Base-by-base conservation (phyloP, 2,888 invertebrate species). In the Incurvaria masculella region DNA sequence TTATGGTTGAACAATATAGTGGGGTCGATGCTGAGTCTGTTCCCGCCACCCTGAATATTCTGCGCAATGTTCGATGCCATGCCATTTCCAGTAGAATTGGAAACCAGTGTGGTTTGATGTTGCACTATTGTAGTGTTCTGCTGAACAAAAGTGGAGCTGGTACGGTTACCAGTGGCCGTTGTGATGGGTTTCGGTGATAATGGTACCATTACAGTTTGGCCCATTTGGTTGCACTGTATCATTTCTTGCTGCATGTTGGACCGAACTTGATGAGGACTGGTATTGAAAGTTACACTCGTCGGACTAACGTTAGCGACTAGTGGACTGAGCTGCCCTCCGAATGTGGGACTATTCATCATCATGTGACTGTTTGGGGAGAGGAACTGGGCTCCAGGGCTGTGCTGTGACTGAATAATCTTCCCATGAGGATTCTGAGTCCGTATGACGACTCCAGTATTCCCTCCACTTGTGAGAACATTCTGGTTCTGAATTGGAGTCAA, bases 41-140 rank as follows among this genome's bases (percentile, higher is more conserved):
- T 69, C 4, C 59, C 72, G n/a, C 63, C 61, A 45, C 65, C 66
- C 23, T 65, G 49, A 8, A 48, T 43, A 53, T 50, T 61, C 44
- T 53, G 50, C 46, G 57, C 56, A n/a, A n/a, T n/a, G 26, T 63
- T 59, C 39, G 60, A 57, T 20, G 68, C 62, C 60, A 69, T 62
- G 49, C 68, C 68, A 19, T 68, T 54, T 53, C 69, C 68, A 53
- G 81, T 85, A 58, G 87, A 85, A 59, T 87, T 87, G 0, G 88
- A 84, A 3, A 89, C 85, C 72, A 89, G 84, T 0, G 89, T 89
- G 0, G 89, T 89, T 63, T 89, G 89, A 57, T 89, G 89, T 59
- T 89, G 89, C 2, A 90, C 89, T 58, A 92, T 91, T 1, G 91
- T 91, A 1, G 91, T 90, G 61, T 91, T 92, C 57, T 91, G 91